Conservation (phyloP, 2,797 vertebrate genomes). For the Xenopus petersii region DNA sequence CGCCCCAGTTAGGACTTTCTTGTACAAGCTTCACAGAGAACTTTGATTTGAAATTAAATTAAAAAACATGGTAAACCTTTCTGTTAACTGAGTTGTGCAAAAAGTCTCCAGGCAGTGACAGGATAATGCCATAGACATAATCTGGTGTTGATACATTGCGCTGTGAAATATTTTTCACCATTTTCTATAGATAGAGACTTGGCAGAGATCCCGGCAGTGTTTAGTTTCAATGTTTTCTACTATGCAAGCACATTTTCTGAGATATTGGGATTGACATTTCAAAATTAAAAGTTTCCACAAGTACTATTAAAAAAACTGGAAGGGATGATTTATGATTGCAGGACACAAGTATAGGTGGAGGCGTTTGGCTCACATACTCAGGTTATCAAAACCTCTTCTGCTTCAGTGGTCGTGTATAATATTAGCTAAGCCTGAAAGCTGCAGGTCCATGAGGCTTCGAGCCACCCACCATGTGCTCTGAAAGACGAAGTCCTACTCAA, state of each 20-base stretch:
- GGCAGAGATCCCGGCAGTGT: neutral
- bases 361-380: neutral
- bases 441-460: neutral
- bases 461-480: conserved; percentile 23
- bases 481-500: conserved; percentile 1
- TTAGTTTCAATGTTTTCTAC: neutral
- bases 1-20: no score
- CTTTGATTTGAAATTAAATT: no score
- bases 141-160: neutral
- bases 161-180: neutral
- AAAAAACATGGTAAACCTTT: no score
- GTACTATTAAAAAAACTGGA: neutral
- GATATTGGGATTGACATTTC: conserved; percentile 8
- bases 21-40: no score
- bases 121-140: neutral
- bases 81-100: no score
- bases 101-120: neutral
- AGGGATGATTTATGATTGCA: conserved; percentile 3
- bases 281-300: conserved; percentile 3
- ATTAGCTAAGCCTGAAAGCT: neutral
- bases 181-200: neutral
- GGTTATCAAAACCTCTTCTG: conserved; percentile 8
- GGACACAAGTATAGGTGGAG: neutral
- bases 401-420: neutral
- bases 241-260: neutral